Evolutionary conservation across 2,888 invertebrate species (phyloP), one percentile per base, ranked within the genome.

Genomic region (Cyaniris semiargus): DNA sequence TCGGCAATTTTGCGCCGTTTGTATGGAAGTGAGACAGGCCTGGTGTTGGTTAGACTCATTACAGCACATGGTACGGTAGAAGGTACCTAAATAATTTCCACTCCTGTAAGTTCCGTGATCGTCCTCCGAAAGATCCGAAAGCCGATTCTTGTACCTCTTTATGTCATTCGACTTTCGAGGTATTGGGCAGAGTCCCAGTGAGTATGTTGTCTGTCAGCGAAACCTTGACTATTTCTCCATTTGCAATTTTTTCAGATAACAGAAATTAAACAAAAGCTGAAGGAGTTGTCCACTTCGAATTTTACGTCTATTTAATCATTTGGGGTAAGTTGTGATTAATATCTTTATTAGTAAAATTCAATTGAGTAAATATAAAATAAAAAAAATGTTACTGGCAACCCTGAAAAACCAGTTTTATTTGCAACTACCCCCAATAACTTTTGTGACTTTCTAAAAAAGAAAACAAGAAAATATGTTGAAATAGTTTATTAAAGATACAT

Each of bases 261-360:
- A 1, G 93, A 94, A 85, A 93, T 95, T 76, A 95, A 95, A 83
- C 92, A 93, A 78, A 94, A 95, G 81, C 85, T 95, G 21, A 88
- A 88, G 79, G 91, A 92, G 78, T 85, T 95, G 4, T 91, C 93
- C 0, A 84, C 85, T 0, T 87, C 89, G 6, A 91, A 92, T 81
- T 82, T 81, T 6, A 85, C 80, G 80, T 87, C 91, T 0, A 88
- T 89, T 6, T 77, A 80, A 13, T 53, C 18, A 53, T 1, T 3
- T 53, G 3, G 0, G 53, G 15, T 15, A 15, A 18, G 53, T 53
- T 48, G 48, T 48, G 48, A 13, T 3, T 15, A 48, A 34, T 34
- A 8, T 34, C 7, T 34, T 34, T 34, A 6, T 34, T 34, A 7
- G 6, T 34, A 7, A 34, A 6, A 34, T 1, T 34, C 34, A 7